Percentiles rank a stretch among this genome's conserved stretches.
Conservation (phyloP, 2,888 invertebrate genomes). For the Phyllotreta cruciferae region DNA sequence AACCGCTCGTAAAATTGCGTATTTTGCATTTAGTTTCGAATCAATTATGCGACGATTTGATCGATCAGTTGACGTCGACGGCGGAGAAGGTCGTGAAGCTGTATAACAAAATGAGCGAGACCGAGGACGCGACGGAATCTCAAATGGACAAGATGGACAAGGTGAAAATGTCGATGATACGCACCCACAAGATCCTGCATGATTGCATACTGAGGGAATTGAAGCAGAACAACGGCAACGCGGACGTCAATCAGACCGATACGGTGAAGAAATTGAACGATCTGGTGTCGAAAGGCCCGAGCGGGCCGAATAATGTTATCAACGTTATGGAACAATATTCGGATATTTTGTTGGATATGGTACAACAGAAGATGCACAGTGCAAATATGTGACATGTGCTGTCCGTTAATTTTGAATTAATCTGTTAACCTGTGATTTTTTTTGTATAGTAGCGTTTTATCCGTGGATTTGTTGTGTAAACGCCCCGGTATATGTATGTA, state of each 20-base stretch:
- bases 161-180: constrained; percentile 65
- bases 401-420: constrained; percentile 41
- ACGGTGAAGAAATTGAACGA: constrained; percentile 63
- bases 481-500: too few relatives aligned
- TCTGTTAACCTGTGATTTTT: constrained; percentile 42
- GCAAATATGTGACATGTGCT: constrained; percentile 51
- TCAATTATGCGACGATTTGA: constrained; percentile 67
- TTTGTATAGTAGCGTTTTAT: constrained; percentile 1
- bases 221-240: constrained; percentile 55
- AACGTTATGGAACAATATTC: constrained; percentile 70
- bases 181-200: constrained; percentile 67
- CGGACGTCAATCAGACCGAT: constrained; percentile 61
- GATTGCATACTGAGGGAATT: constrained; percentile 59
- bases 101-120: constrained; percentile 66
- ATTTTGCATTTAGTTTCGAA: constrained; percentile 64
- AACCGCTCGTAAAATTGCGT: background rate
- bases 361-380: constrained; percentile 66
- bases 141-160: constrained; percentile 57
- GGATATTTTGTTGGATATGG: constrained; percentile 66
- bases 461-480: background rate
- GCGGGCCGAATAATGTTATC: constrained; percentile 63
- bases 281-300: constrained; percentile 54
- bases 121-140: constrained; percentile 46
- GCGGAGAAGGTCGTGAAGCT: constrained; percentile 76
- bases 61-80: constrained; percentile 69